Evolutionary conservation across 2,888 invertebrate genomes (phyloP).

Genomic region (Molanna angustata): DNA sequence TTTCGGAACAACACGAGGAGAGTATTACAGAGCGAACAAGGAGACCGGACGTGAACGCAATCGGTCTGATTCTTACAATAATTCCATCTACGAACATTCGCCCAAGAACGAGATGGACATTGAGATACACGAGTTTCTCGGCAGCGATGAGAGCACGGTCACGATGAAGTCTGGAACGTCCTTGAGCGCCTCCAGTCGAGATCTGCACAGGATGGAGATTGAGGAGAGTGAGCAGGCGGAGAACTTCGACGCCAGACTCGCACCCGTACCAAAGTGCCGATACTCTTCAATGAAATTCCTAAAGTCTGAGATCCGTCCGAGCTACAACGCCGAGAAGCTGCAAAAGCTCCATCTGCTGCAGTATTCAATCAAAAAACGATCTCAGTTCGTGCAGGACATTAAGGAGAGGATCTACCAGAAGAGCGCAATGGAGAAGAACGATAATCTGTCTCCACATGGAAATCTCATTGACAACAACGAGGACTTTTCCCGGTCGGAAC

Average conservation of each 20-base stretch:
- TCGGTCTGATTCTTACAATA: slow-evolving; percentile 20
- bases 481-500: slow-evolving; percentile 30
- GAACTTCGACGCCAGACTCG: slow-evolving; percentile 47
- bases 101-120: slow-evolving; percentile 40
- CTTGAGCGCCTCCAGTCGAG: slow-evolving; percentile 36
- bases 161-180: slow-evolving; percentile 21
- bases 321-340: slow-evolving; percentile 71
- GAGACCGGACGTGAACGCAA: slow-evolving; percentile 13
- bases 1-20: slow-evolving; percentile 10
- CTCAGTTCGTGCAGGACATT: slow-evolving; percentile 59
- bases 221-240: slow-evolving; percentile 54
- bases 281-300: slow-evolving; percentile 53
- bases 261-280: slow-evolving; percentile 46
- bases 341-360: slow-evolving; percentile 67
- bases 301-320: slow-evolving; percentile 64
- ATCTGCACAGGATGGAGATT: slow-evolving; percentile 42
- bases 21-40: slow-evolving; percentile 6
- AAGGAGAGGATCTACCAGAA: slow-evolving; percentile 51
- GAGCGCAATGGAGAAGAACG: slow-evolving; percentile 43
- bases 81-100: slow-evolving; percentile 47
- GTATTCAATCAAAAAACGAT: slow-evolving; percentile 67
- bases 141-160: slow-evolving; percentile 25
- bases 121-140: slow-evolving; percentile 28
- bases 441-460: slow-evolving; percentile 24
- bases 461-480: slow-evolving; percentile 26